A percentile compares a stretch with the other conserved stretches of the same genome.
phyloP scores from a whole-genome alignment of 2,797 vertebrate genomes.

The Loriculus beryllinus region DNA sequence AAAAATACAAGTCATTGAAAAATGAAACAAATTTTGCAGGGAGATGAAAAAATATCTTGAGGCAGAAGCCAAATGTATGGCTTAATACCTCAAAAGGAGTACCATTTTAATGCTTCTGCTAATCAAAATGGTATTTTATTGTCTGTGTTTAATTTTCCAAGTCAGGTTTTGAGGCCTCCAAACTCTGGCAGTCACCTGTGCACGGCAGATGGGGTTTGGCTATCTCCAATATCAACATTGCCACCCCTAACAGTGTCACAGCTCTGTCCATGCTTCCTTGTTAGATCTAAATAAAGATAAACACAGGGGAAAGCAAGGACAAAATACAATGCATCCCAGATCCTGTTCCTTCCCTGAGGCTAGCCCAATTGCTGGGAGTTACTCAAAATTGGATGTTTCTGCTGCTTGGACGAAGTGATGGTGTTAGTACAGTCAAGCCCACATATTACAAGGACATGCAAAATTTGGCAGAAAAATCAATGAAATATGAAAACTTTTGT shows the following conservation, averaged over 20 bases:
- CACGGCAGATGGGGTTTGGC: background rate
- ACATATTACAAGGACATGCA: background rate
- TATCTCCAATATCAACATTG: background rate
- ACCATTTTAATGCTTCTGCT: background rate
- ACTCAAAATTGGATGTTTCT: background rate
- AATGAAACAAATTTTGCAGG: background rate
- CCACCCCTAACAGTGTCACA: background rate
- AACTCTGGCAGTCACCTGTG: background rate
- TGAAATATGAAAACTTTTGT: background rate
- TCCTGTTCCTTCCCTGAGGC: background rate
- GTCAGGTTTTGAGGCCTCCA: background rate
- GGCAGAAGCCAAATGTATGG: background rate
- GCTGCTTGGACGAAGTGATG: background rate
- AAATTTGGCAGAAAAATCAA: background rate
- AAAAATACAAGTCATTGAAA: background rate
- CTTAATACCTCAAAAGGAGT: background rate
- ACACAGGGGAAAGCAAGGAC: background rate
- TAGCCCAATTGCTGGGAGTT: fast-evolving
- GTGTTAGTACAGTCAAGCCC: background rate
- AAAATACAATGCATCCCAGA: background rate
- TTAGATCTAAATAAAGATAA: background rate
- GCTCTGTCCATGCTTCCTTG: background rate
- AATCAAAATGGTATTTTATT: background rate
- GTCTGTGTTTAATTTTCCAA: background rate
- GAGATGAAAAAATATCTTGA: background rate